Percentiles rank a stretch among this genome's conserved stretches.
Evolutionary conservation across 2,888 invertebrate species (phyloP).

Genomic region (Oligia strigilis): DNA sequence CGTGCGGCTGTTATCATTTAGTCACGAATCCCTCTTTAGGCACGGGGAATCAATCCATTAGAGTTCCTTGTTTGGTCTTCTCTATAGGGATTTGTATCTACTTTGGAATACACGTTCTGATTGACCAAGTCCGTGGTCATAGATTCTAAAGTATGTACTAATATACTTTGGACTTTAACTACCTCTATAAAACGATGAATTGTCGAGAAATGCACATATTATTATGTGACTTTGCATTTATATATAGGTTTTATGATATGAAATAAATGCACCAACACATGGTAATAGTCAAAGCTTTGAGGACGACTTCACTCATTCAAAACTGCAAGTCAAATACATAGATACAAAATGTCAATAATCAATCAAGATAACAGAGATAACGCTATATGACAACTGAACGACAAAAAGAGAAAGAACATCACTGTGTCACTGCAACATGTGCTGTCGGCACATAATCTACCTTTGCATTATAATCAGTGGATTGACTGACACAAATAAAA

Average conservation of each 20-base stretch:
- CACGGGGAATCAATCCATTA: not conserved
- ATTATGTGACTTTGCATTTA: not conserved
- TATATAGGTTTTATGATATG: not conserved
- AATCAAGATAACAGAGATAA: not conserved
- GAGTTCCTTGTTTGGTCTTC: not conserved
- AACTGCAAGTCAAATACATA: not conserved
- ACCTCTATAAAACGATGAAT: not conserved
- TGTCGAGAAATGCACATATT: not conserved
- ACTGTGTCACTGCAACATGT: not conserved
- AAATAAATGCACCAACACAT: not conserved
- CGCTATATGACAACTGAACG: not conserved
- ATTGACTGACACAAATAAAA: slow-evolving; percentile 45
- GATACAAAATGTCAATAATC: not conserved
- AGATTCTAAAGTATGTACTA: not conserved
- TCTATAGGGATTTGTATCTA: not conserved
- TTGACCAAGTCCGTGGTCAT: not conserved
- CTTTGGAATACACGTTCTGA: not conserved
- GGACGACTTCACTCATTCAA: not conserved
- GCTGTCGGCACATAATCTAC: slow-evolving; percentile 17
- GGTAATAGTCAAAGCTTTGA: not conserved
- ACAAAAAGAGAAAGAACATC: not conserved
- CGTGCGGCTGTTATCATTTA: not conserved
- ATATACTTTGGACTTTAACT: not conserved
- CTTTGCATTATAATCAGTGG: slow-evolving; percentile 24
- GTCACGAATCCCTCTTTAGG: not conserved